Evolutionary conservation across 2,797 vertebrate genomes (phyloP), one percentile per base, ranked within the genome.

Genomic region (Rhynchotus rufescens): DNA sequence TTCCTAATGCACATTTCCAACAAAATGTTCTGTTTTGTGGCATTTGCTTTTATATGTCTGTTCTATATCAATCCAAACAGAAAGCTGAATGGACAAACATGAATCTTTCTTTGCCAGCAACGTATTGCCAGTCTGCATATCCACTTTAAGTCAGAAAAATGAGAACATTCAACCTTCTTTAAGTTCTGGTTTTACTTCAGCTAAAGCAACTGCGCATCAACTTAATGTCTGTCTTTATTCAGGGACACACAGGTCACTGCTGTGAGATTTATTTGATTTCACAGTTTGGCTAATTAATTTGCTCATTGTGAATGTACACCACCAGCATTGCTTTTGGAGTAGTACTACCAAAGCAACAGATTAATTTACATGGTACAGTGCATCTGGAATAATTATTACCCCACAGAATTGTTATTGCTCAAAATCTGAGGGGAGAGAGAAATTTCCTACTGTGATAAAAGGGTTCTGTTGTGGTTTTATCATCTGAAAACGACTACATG

Each of bases 221-320:
- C 90, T 94, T 95, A 82, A 93, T 80, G 83, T 84, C 86, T 95
- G 51, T 74, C 94, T 95, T 92, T 84, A 90, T 92, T 94, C 82
- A 47, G 83, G 79, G 82, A 91, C 94, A 82, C 52, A 19, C 90
- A 93, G 96, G 96, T 97, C 96, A 89, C 92, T 54, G 92, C 96
- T 96, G 94, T 44, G 96, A 97, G 95, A 97, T 96, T 96, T 93
- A 97, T 96, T 95, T 95, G 96, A 97, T 96, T 97, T 96, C 90
- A 75, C 94, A 93, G 95, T 92, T 93, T 92, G 92, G 80, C 84
- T 97, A 97, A 97, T 97, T 97, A 98, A 97, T 97, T 95, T 95
- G 96, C 89, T 96, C 96, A 51, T 97, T 97, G 94, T 69, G 88
- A 94, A 82, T 88, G 15, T 54, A 75, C 91, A 88, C 93, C 85